Percentiles rank a stretch among this genome's conserved stretches.
phyloP scores from a whole-genome alignment of 2,888 invertebrate species.

The Andricus curvator region DNA sequence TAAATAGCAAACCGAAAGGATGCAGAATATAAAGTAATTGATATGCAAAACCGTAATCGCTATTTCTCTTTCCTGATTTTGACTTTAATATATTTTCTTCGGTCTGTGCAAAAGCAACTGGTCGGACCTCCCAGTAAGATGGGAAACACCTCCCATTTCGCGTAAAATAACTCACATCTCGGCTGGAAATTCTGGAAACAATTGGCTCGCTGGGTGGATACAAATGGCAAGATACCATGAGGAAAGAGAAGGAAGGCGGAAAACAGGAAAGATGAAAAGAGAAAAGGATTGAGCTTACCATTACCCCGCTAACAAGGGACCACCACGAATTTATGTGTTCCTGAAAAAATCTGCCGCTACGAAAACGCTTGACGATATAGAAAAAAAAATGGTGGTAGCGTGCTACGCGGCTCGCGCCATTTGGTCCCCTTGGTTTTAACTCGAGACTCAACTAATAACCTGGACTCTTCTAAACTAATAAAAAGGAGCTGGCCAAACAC shows the following conservation, averaged over 20 bases:
- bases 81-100: slow-evolving; percentile 14
- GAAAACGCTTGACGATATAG: slow-evolving; percentile 17
- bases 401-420: slow-evolving; percentile 43
- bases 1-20: not conserved
- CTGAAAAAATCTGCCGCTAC: slow-evolving; percentile 42
- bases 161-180: slow-evolving; percentile 62
- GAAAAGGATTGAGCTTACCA: slow-evolving; percentile 39
- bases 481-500: slow-evolving; percentile 48
- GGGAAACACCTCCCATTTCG: slow-evolving; percentile 51
- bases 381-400: slow-evolving; percentile 29
- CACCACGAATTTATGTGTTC: slow-evolving; percentile 54
- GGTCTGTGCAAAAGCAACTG: slow-evolving; percentile 19
- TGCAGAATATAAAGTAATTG: slow-evolving; percentile 1
- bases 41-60: slow-evolving; percentile 16
- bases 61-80: slow-evolving; percentile 25
- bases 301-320: slow-evolving; percentile 55
- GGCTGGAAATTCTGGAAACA: slow-evolving; percentile 54
- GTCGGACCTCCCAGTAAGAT: slow-evolving; percentile 58
- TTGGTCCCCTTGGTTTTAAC: slow-evolving; percentile 28
- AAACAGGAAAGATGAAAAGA: slow-evolving; percentile 31
- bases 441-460: slow-evolving; percentile 32
- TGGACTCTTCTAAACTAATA: slow-evolving; percentile 46
- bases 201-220: slow-evolving; percentile 50
- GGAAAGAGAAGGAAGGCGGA: slow-evolving; percentile 28
- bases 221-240: slow-evolving; percentile 27